Base-by-base conservation (phyloP, 1,140 invertebrate species). In the Drosophila biarmipes region DNA sequence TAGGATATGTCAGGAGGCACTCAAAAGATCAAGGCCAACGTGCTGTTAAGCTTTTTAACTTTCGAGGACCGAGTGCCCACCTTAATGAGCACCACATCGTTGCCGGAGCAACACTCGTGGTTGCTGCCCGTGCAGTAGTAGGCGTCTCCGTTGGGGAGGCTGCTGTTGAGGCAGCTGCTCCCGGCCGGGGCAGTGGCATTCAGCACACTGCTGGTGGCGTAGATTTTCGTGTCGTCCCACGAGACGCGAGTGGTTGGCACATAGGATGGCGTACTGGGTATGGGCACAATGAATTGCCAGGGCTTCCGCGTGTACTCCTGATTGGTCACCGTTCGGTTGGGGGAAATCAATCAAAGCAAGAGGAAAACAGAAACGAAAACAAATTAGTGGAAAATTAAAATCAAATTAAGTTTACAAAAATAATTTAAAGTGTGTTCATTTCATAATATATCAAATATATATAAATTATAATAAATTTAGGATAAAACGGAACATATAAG, bases 61-160 rank as follows among this genome's bases (percentile, higher is more conserved):
- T 27, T 58, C 27, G 31, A 84, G 48, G 12, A 68, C 55, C 54
- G 10, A 58, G 15, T 54, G 55, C 79, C 82, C 77, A 92, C 91
- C 91, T 92, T 92, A 76, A 92, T 92, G 73, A 91, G 80, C 68
- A 92, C 91, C 73, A 92, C 79, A 79, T 92, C 91, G 80, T 92
- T 92, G 73, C 85, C 89, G 46, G 81, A 81, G 53, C 89, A 91
- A 40, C 87, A 91, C 61, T 92, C 91, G 21, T 92, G 89, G 75
- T 91, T 91, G 58, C 74, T 90, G 61, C 90, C 90, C 35, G 78
- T 87, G 75, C 90, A 91, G 49, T 90, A 90, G 54, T 91, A 91
- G 57, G 90, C 84, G 52, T 90, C 84, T 17, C 68, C 85, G 49
- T 74, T 74, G 38, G 49, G 27, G 34, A 31, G 54, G 15, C 51